Percentiles rank a stretch among this genome's conserved stretches.
phyloP scores from a whole-genome alignment of 2,888 invertebrate species.

The Cepaea hortensis region DNA sequence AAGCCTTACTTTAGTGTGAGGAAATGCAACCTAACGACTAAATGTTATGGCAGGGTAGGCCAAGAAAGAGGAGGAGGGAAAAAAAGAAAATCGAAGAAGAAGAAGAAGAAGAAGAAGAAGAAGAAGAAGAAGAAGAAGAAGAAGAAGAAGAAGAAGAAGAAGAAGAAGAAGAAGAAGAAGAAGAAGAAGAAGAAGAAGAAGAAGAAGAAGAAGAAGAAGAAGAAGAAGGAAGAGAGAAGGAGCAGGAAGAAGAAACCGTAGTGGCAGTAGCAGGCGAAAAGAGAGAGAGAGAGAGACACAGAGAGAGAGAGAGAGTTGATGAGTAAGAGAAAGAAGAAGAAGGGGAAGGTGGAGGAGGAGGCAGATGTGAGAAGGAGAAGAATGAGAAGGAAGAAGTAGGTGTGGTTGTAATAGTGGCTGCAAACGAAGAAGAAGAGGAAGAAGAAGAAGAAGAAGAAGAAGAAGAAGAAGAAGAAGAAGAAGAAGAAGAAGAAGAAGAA shows the following conservation, averaged over 20 bases:
- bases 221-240: not conserved
- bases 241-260: not conserved
- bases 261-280: not conserved
- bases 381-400: not conserved
- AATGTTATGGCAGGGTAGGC: too few species aligned
- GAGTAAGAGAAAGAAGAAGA: not conserved
- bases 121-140: conserved; percentile 28
- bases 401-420: not conserved
- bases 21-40: too few species aligned
- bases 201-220: not conserved
- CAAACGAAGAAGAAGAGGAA: not conserved
- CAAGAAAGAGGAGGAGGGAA: too few species aligned
- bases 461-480: not conserved
- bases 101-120: conserved; percentile 8
- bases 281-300: not conserved
- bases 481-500: not conserved
- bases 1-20: too few species aligned
- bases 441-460: not conserved
- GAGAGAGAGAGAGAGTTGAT: not conserved
- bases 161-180: not conserved
- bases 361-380: not conserved
- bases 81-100: too few species aligned
- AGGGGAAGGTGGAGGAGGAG: not conserved
- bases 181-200: not conserved
- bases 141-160: conserved; percentile 26